A percentile compares a stretch with the other conserved stretches of the same genome.
phyloP scores from a whole-genome alignment of 2,888 invertebrate genomes.

The Aphrophora alni region DNA sequence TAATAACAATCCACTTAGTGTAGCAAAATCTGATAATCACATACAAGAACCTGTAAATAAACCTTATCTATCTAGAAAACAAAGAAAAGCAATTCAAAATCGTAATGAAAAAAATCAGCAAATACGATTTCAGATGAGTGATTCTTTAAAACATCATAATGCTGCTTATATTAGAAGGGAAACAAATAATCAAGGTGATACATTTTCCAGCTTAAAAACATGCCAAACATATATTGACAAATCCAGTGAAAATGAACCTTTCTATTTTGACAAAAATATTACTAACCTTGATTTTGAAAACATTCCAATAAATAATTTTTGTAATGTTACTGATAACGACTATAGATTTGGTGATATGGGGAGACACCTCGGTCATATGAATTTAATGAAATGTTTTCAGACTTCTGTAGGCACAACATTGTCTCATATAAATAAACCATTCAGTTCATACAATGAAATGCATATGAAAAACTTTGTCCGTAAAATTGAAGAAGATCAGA shows the following conservation, averaged over 20 bases:
- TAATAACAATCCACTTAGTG: background rate
- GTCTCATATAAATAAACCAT: background rate
- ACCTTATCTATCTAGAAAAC: background rate
- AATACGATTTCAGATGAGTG: background rate
- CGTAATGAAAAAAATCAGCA: background rate
- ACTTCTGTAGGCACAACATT: background rate
- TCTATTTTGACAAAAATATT: background rate
- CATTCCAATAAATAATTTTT: background rate
- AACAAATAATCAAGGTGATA: background rate
- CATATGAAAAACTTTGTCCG: background rate
- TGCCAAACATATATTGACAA: background rate
- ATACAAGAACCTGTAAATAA: background rate
- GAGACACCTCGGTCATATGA: background rate
- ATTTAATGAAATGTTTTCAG: background rate
- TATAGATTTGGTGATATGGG: background rate
- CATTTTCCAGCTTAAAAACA: background rate
- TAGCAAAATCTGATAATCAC: background rate
- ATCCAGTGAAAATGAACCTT: background rate
- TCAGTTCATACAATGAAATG: background rate
- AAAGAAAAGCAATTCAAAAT: background rate
- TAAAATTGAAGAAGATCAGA: background rate
- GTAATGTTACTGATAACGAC: background rate
- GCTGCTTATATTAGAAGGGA: background rate
- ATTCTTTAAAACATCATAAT: background rate
- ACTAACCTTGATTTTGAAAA: background rate